These are phyloP conservation scores for Aphelocoma coerulescens DNA, from an alignment of 2,113 vertebrate genomes.

Conservation along the genomic window DNA sequence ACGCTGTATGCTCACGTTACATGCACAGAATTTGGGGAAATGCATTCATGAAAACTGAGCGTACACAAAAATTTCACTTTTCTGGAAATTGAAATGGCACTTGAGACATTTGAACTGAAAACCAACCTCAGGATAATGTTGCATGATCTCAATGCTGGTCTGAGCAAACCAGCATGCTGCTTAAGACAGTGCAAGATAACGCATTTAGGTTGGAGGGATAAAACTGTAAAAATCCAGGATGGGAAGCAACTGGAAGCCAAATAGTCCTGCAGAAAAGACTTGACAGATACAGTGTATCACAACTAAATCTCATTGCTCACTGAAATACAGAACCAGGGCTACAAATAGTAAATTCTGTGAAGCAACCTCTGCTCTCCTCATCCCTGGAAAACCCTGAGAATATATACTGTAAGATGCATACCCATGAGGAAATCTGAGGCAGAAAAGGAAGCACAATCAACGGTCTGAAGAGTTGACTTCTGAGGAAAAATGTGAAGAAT, in stretches of 20 bases:
- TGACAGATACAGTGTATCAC: background rate
- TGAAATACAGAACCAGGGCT: background rate
- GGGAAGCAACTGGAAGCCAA: background rate
- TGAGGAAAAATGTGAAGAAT: background rate
- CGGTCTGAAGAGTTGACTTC: background rate
- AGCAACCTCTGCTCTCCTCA: background rate
- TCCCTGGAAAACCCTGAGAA: background rate
- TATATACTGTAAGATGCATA: background rate
- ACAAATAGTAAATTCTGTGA: background rate
- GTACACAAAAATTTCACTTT: background rate
- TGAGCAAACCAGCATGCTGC: background rate
- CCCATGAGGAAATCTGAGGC: background rate
- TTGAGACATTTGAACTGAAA: background rate
- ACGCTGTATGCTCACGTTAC: background rate
- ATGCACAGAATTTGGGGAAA: background rate
- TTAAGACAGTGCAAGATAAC: fast-evolving
- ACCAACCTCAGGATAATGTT: background rate
- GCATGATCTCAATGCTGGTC: fast-evolving
- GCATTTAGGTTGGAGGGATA: background rate
- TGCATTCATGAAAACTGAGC: background rate
- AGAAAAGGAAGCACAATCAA: background rate
- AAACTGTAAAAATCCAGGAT: background rate
- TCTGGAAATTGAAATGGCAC: background rate
- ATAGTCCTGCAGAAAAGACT: background rate
- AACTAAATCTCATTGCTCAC: background rate